phyloP scores from a whole-genome alignment of 2,113 vertebrate species.

The Halichoerus grypus region DNA sequence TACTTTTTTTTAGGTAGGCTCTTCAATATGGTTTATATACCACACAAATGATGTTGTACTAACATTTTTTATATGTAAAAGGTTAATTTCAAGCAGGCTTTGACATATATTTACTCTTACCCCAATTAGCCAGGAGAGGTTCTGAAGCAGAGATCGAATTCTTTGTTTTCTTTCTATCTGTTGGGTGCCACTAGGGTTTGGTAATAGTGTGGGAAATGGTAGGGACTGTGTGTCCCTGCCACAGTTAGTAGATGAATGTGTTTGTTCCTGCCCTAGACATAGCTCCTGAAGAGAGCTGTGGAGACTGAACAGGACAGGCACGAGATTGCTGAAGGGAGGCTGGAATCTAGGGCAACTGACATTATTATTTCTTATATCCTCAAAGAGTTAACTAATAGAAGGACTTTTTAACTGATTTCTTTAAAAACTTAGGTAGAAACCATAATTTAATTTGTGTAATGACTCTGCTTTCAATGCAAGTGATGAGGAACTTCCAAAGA shows the following conservation, averaged over 20 bases:
- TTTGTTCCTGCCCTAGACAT: rapidly evolving
- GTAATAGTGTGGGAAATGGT: neutral
- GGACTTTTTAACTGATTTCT: neutral
- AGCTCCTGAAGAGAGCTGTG: neutral
- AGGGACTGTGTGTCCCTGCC: neutral
- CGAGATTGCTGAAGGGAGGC: neutral
- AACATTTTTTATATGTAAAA: neutral
- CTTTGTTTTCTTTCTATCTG: neutral
- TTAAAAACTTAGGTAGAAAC: slow-evolving; percentile 10
- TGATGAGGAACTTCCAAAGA: neutral
- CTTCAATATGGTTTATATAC: neutral
- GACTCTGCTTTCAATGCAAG: neutral
- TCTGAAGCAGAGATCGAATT: neutral
- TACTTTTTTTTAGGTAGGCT: neutral
- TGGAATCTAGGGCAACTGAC: neutral
- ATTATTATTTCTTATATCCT: neutral
- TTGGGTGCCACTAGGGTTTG: neutral
- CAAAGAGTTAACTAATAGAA: neutral
- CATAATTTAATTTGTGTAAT: neutral
- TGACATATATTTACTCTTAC: neutral
- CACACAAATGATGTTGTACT: neutral
- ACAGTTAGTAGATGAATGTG: neutral
- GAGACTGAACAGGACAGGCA: neutral
- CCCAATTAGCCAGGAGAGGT: neutral
- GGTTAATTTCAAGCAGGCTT: neutral